Conservation (phyloP, 2,113 vertebrate genomes). For the Rhinopomastus cyanomelas region DNA sequence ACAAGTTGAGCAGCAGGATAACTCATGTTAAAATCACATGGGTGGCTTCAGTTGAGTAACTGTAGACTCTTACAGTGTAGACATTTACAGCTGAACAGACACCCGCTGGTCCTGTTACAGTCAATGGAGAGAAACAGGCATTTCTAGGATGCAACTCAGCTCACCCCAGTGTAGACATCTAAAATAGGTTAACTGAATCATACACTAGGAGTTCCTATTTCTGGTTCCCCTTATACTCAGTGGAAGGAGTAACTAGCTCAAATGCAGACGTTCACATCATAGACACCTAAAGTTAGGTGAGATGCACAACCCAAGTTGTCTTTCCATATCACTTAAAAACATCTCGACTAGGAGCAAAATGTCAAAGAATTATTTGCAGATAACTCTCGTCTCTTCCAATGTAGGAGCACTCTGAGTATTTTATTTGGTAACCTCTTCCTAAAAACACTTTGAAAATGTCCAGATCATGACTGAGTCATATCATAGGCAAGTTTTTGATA, state of each 20-base stretch:
- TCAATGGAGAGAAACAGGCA: constrained; percentile 8
- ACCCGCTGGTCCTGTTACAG: constrained; percentile 26
- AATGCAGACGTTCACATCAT: constrained; percentile 25
- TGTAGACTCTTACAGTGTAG: neutral
- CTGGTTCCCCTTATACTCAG: constrained; percentile 34
- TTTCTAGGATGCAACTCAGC: constrained; percentile 51
- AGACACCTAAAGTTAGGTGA: constrained; percentile 59
- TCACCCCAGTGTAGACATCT: constrained; percentile 22
- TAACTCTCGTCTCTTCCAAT: neutral
- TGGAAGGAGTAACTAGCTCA: constrained; percentile 35
- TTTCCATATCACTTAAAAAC: neutral
- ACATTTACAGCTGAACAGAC: constrained; percentile 28
- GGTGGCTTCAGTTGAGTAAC: constrained; percentile 19
- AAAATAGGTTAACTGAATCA: constrained; percentile 65
- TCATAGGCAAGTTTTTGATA: neutral
- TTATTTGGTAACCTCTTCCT: neutral
- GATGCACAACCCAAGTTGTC: constrained; percentile 14
- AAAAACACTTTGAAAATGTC: neutral
- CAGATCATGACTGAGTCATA: neutral
- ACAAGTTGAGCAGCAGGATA: neutral
- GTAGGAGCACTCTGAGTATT: neutral
- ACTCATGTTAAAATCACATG: neutral
- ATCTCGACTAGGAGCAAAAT: neutral
- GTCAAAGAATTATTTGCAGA: neutral
- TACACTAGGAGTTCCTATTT: constrained; percentile 21